Conservation (phyloP, 2,113 vertebrate genomes). For the Chaetodon auriga region DNA sequence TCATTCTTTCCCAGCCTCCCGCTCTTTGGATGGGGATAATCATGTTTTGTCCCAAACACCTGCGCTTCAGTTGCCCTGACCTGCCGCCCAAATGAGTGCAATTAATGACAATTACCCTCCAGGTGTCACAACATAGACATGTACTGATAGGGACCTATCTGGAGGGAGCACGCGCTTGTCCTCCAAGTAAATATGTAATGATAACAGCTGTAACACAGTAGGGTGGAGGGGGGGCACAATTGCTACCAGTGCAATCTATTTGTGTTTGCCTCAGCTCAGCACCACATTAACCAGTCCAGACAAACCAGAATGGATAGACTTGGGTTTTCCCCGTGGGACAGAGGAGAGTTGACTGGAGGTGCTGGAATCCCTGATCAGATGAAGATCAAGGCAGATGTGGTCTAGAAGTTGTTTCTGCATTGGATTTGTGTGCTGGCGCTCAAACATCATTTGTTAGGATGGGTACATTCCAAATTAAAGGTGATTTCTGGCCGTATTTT, state of each 20-base stretch:
- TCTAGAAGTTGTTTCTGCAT: constrained; percentile 46
- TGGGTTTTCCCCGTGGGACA: constrained; percentile 54
- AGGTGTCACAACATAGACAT: constrained; percentile 87
- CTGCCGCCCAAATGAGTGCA: constrained; percentile 86
- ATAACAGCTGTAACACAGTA: constrained; percentile 85
- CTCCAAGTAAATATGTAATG: constrained; percentile 88
- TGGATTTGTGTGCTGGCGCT: constrained; percentile 25
- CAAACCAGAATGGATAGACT: constrained; percentile 85
- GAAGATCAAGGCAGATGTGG: constrained; percentile 62
- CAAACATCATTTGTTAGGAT: constrained; percentile 3
- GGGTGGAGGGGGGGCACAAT: constrained; percentile 61
- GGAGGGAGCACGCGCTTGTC: constrained; percentile 80
- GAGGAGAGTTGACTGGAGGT: constrained; percentile 61
- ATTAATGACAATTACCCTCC: constrained; percentile 90
- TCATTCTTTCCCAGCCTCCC: constrained; percentile 75
- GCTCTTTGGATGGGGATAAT: constrained; percentile 82
- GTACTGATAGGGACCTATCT: constrained; percentile 85
- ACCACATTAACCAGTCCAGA: constrained; percentile 82
- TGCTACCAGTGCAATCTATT: constrained; percentile 82
- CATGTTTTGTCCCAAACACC: constrained; percentile 86
- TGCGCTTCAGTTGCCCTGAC: constrained; percentile 86
- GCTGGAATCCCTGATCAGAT: constrained; percentile 59
- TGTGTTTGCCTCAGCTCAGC: constrained; percentile 81
- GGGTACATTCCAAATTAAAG: background rate
- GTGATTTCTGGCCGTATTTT: background rate